Conservation (phyloP, 2,888 invertebrate genomes). For the Xestia rhomboidea region DNA sequence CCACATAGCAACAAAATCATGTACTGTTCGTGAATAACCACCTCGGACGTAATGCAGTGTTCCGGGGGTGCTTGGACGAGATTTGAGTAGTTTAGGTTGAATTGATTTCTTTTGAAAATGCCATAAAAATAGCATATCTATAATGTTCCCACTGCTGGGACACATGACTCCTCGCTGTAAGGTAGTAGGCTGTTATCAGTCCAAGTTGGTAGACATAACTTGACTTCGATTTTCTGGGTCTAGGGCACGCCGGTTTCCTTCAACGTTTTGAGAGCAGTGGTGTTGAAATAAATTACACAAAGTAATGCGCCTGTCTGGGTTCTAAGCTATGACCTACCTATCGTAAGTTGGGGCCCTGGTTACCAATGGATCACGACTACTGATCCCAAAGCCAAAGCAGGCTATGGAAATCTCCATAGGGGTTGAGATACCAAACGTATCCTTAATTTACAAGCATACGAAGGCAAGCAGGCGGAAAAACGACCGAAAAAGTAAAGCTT, state of each 20-base stretch:
- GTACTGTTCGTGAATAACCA: slow-evolving; percentile 33
- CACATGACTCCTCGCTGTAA: neutral
- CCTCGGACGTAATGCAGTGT: slow-evolving; percentile 16
- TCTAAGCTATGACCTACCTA: neutral
- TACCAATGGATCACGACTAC: neutral
- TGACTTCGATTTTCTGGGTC: neutral
- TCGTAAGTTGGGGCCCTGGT: neutral
- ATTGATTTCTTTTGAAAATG: neutral
- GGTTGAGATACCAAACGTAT: too few species aligned
- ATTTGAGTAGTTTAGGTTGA: too few species aligned
- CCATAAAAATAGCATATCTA: neutral
- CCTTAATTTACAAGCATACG: too few species aligned
- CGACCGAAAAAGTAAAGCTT: neutral
- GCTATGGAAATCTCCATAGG: too few species aligned
- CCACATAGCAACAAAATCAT: slow-evolving; percentile 42
- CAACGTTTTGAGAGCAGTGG: neutral
- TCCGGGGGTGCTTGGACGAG: neutral
- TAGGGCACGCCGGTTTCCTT: neutral
- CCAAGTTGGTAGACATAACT: neutral
- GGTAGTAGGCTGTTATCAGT: neutral
- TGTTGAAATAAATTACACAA: too few species aligned
- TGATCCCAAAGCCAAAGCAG: too few species aligned
- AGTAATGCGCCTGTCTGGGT: neutral
- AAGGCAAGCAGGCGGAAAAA: neutral
- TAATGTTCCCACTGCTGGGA: neutral